A percentile compares a stretch with the other conserved stretches of the same genome.
These are phyloP conservation scores for Mirza zaza DNA, from an alignment of 2,113 vertebrate species.

Conservation along the genomic window DNA sequence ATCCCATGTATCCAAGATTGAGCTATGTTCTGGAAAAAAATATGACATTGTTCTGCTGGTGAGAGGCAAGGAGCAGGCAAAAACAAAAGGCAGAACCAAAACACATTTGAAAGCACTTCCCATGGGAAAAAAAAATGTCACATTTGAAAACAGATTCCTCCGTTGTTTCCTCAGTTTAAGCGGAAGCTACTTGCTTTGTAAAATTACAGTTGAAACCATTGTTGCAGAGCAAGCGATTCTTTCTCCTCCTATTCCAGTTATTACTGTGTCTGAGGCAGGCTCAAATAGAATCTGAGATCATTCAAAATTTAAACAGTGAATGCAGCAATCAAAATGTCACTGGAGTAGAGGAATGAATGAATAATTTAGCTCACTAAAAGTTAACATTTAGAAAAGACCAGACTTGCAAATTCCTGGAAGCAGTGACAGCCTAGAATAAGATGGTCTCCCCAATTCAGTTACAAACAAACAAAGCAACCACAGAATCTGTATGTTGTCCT, in stretches of 20 bases:
- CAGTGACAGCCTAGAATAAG: constrained; percentile 41
- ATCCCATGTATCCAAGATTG: not conserved
- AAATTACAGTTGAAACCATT: not conserved
- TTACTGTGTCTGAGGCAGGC: not conserved
- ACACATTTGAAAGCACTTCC: constrained; percentile 15
- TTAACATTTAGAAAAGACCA: constrained; percentile 74
- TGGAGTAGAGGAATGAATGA: constrained; percentile 31
- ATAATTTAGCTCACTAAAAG: constrained; percentile 37
- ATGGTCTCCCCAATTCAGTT: not conserved
- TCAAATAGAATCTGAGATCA: constrained; percentile 38
- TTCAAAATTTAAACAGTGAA: constrained; percentile 62
- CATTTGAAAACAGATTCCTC: constrained; percentile 48
- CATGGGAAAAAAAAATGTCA: constrained; percentile 52
- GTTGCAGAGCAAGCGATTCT: not conserved
- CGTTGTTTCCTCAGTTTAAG: not conserved
- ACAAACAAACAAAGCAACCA: not conserved
- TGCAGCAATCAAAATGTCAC: constrained; percentile 48
- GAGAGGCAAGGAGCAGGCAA: not conserved
- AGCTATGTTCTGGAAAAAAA: not conserved
- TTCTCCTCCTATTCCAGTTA: not conserved
- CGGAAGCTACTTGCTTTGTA: not conserved
- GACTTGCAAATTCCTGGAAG: constrained; percentile 64
- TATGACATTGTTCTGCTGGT: not conserved
- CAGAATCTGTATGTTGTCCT: not conserved
- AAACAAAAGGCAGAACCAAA: not conserved